Evolutionary conservation across 2,797 vertebrate species (phyloP).

Genomic region (Anableps anableps): DNA sequence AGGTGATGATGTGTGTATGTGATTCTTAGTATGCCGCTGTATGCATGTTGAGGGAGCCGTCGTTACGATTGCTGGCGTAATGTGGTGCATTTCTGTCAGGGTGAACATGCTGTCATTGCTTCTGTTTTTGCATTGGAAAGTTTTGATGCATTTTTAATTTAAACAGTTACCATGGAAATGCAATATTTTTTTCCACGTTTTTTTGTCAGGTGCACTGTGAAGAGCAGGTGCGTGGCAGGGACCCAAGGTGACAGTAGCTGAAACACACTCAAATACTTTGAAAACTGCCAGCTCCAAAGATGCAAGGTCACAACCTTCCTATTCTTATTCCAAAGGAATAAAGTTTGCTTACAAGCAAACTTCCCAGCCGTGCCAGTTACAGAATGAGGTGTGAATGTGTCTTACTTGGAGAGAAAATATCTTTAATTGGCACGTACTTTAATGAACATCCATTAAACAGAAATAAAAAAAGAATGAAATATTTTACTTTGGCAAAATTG

Average conservation of each 20-base stretch:
- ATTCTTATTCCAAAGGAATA: slow-evolving; percentile 42
- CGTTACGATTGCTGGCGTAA: slow-evolving; percentile 47
- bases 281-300: slow-evolving; percentile 51
- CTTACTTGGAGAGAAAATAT: neutral
- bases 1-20: slow-evolving; percentile 52
- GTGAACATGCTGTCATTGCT: slow-evolving; percentile 63
- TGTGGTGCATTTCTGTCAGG: slow-evolving; percentile 64
- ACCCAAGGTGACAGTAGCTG: slow-evolving; percentile 75
- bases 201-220: slow-evolving; percentile 50
- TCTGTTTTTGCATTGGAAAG: slow-evolving; percentile 56
- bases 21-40: slow-evolving; percentile 17
- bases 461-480: neutral
- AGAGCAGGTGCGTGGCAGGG: slow-evolving; percentile 69
- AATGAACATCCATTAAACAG: slow-evolving; percentile 3
- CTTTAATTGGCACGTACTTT: neutral
- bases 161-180: slow-evolving; percentile 74
- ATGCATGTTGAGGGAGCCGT: neutral
- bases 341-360: slow-evolving; percentile 19
- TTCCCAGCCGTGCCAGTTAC: neutral
- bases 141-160: slow-evolving; percentile 81
- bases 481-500: no score
- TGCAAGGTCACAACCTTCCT: slow-evolving; percentile 65
- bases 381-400: slow-evolving; percentile 16
- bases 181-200: slow-evolving; percentile 1
- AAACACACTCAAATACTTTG: slow-evolving; percentile 71